A percentile compares a stretch with the other conserved stretches of the same genome.
Conservation (phyloP, 2,797 vertebrate genomes). For the Poecilia gillii region DNA sequence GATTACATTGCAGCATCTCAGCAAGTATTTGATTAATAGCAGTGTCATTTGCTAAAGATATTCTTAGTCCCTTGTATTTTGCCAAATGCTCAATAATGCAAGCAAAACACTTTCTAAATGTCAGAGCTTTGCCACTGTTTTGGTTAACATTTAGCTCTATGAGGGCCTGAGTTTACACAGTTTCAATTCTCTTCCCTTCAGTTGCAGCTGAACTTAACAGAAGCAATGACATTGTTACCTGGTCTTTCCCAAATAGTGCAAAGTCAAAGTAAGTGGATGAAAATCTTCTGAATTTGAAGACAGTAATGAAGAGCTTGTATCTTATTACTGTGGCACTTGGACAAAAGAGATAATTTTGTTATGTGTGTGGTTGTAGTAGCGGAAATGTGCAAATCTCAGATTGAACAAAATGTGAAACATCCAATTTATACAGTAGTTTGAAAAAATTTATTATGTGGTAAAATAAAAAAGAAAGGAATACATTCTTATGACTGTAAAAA, state of each 20-base stretch:
- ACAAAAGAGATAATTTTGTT: not conserved
- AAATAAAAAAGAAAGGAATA: not conserved
- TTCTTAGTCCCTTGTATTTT: not conserved
- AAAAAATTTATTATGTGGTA: not conserved
- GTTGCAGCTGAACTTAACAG: not conserved
- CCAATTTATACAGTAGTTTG: not conserved
- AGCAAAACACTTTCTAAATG: constrained; percentile 1
- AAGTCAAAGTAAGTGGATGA: not conserved
- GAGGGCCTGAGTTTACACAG: constrained; percentile 1
- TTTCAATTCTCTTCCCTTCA: not conserved
- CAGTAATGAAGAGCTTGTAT: not conserved
- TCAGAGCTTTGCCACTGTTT: not conserved
- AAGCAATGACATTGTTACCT: not conserved
- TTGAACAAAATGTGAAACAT: not conserved
- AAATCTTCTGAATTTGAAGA: not conserved
- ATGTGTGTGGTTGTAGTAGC: too few relatives aligned
- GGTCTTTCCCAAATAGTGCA: not conserved
- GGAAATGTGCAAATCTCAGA: not conserved
- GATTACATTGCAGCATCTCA: not conserved
- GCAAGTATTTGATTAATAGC: not conserved
- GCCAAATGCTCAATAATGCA: not conserved
- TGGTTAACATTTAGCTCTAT: constrained; percentile 23
- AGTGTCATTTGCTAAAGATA: not conserved
- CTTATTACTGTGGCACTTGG: not conserved
- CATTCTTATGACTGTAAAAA: not conserved